Base-by-base conservation (phyloP, 2,888 invertebrate genomes). In the Oxyteleia sp. region DNA sequence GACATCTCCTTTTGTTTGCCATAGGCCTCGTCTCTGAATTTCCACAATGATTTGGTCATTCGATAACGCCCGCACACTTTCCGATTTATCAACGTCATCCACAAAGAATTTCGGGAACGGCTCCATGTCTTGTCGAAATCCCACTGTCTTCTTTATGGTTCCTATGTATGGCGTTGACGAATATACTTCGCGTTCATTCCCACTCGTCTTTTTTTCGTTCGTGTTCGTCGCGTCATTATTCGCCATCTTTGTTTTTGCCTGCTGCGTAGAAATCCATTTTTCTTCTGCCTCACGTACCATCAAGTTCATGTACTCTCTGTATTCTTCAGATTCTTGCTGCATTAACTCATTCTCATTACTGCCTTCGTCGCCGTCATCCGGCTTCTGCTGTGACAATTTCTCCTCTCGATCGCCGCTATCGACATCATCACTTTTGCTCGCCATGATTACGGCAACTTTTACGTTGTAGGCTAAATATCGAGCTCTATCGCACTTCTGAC, bases 401-500 rank as follows among this genome's bases (percentile, higher is more conserved):
- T 41, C 41, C 13, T 15, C 13, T 7, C 3, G 13, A 41, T 4
- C n/a, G 41, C 41, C 41, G 3, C 7, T 38, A n/a, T 38, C 1
- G 2, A 41, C 7, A 8, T 13, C 13, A 13, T 41, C 41, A 41
- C 41, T 7, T 41, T 15, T 7, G 7, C 4, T 7, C 13, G 41
- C 41, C 41, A 41, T 41, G 3, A 41, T 13, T 41, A 2, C 15
- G 7, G 2, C 41, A 13, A 13, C 41, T 15, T 13, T 41, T 41
- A 3, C 13, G 13, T 41, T 15, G 10, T 41, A 15, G 13, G 41
- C 13, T 41, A 41, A 13, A 41, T 10, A 0, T 41, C 8, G 41
- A 41, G 41, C 7, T 41, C 41, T 15, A 41, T 41, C 41, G 4
- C 41, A 41, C 41, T 41, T 41, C 41, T 41, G 41, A 41, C 41